Percentiles rank a stretch among this genome's conserved stretches.
Conservation (phyloP, 2,888 invertebrate genomes). For the Nomada fabriciana region DNA sequence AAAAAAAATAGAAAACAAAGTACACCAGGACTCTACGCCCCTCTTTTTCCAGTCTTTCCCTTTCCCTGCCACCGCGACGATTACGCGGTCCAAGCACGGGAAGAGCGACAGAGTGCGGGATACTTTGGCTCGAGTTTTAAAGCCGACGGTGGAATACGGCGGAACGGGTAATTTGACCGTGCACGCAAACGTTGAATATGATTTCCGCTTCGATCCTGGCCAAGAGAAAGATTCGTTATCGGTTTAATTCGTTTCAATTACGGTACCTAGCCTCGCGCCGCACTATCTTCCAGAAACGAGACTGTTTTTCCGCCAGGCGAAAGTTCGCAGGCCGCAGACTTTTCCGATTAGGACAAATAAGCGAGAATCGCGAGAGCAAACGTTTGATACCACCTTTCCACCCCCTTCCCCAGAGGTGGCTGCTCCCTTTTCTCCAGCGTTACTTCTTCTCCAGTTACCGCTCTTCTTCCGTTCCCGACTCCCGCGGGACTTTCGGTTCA, state of each 20-base stretch:
- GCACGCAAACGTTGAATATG: conserved; percentile 52
- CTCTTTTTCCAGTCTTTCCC: neutral
- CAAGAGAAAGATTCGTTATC: conserved; percentile 37
- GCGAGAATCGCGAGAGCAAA: conserved; percentile 7
- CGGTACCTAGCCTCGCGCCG: neutral
- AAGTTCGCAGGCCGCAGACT: neutral
- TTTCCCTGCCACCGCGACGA: conserved; percentile 51
- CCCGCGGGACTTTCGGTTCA: conserved; percentile 77
- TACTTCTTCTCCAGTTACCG: conserved; percentile 45
- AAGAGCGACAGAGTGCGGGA: conserved; percentile 10
- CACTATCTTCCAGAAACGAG: neutral
- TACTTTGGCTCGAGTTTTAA: conserved; percentile 35
- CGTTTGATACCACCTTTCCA: conserved; percentile 11
- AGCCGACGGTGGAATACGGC: conserved; percentile 8
- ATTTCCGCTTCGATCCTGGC: conserved; percentile 41
- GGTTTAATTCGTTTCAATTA: conserved; percentile 48
- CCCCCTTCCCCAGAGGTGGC: neutral
- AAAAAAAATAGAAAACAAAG: conserved; percentile 19
- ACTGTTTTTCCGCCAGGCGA: neutral
- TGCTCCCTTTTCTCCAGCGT: conserved; percentile 40
- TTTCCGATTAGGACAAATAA: neutral
- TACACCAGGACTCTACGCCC: conserved; percentile 9
- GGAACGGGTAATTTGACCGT: conserved; percentile 39
- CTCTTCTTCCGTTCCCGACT: conserved; percentile 60
- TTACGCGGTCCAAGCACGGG: conserved; percentile 44